These are phyloP conservation scores for Nannoperca obscura DNA, from an alignment of 2,797 vertebrate species.

Conservation along the genomic window DNA sequence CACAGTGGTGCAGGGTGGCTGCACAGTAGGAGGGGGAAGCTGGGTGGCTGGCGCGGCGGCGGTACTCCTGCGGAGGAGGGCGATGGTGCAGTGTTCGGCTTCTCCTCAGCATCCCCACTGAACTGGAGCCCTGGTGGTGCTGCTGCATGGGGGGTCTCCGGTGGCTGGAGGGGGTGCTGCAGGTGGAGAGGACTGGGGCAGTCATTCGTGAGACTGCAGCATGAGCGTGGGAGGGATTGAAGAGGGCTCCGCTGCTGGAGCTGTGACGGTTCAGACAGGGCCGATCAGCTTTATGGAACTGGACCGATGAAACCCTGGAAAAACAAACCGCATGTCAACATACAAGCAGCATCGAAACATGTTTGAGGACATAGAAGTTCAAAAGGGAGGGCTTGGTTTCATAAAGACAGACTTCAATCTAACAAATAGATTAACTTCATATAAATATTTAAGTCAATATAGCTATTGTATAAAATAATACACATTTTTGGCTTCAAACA, in stretches of 20 bases:
- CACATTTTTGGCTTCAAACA: background rate
- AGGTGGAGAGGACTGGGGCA: slow-evolving; percentile 79
- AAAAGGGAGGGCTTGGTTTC: background rate
- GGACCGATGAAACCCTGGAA: slow-evolving; percentile 82
- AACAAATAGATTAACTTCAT: background rate
- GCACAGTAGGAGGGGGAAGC: slow-evolving; percentile 83
- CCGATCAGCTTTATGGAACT: slow-evolving; percentile 83
- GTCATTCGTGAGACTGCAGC: slow-evolving; percentile 60
- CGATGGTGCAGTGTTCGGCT: slow-evolving; percentile 85
- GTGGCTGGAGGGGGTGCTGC: slow-evolving; percentile 85
- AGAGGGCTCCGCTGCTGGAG: slow-evolving; percentile 84
- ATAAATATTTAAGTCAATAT: background rate
- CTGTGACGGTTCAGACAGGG: slow-evolving; percentile 85
- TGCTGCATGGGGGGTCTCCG: slow-evolving; percentile 74
- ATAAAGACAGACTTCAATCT: background rate
- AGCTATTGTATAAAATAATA: background rate
- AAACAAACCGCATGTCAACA: slow-evolving; percentile 32
- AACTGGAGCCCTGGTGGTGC: slow-evolving; percentile 70
- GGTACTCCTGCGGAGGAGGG: slow-evolving; percentile 78
- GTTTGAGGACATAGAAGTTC: background rate
- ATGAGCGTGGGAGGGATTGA: slow-evolving; percentile 75
- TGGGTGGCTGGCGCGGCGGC: slow-evolving; percentile 85
- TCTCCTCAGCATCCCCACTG: slow-evolving; percentile 81
- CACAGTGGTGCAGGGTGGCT: slow-evolving; percentile 79
- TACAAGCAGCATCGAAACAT: background rate